A percentile compares a stretch with the other conserved stretches of the same genome.
These are phyloP conservation scores for Rhineura floridana DNA, from an alignment of 2,113 vertebrate genomes.

Conservation along the genomic window DNA sequence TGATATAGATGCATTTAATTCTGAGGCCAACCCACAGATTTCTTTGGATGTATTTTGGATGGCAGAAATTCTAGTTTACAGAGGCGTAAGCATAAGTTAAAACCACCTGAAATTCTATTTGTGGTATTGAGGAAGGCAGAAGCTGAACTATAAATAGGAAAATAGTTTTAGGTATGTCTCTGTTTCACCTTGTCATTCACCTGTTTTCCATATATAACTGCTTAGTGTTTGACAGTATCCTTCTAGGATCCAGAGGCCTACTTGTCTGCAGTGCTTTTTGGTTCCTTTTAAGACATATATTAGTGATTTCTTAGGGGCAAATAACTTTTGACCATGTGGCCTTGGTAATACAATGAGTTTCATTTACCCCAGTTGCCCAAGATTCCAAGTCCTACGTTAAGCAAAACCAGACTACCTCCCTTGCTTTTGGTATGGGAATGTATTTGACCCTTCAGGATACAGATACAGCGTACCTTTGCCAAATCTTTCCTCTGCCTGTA, in stretches of 20 bases:
- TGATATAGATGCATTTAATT: background rate
- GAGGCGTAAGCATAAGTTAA: background rate
- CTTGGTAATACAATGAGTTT: background rate
- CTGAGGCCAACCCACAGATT: background rate
- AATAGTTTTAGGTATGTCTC: background rate
- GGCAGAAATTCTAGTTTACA: background rate
- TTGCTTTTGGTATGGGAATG: background rate
- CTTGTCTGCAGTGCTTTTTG: background rate
- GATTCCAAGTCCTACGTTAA: background rate
- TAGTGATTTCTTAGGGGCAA: constrained; percentile 22
- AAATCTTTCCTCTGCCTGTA: background rate
- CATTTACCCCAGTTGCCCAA: constrained; percentile 3
- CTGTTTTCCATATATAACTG: background rate
- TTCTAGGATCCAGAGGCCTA: background rate
- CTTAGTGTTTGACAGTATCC: background rate
- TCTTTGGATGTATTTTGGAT: background rate
- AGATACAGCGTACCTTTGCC: background rate
- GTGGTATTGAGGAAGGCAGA: background rate
- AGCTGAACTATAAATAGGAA: background rate
- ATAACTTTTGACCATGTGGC: background rate
- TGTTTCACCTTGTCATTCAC: background rate
- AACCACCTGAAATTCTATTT: background rate
- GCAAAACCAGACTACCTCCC: constrained; percentile 1
- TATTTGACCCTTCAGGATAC: background rate
- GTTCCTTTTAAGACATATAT: background rate